phyloP scores from a whole-genome alignment of 1,140 invertebrate genomes.

The Idris sp. region DNA sequence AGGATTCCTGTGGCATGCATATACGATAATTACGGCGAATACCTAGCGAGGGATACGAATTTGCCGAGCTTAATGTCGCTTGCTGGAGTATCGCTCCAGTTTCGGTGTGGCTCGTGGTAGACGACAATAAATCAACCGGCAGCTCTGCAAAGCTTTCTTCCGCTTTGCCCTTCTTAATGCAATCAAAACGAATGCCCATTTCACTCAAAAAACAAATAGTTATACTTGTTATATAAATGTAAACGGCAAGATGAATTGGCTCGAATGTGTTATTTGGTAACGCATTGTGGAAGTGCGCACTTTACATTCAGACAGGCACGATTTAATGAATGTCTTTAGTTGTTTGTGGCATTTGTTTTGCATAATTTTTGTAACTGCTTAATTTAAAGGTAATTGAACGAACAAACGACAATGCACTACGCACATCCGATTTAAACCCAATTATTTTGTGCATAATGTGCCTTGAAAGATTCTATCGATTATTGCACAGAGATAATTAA shows the following conservation, averaged over 20 bases:
- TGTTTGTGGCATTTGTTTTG: no score
- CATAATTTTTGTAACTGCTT: no score
- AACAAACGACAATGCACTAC: neutral
- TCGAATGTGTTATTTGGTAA: slow-evolving; percentile 16
- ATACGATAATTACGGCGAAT: slow-evolving; percentile 59
- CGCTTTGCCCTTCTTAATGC: slow-evolving; percentile 52
- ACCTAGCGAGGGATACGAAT: slow-evolving; percentile 53
- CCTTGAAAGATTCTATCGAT: slow-evolving; percentile 15
- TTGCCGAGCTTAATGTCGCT: slow-evolving; percentile 55
- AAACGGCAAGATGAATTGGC: slow-evolving; percentile 27
- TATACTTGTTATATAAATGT: slow-evolving; percentile 13
- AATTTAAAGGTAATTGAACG: neutral
- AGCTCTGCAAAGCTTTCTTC: slow-evolving; percentile 35
- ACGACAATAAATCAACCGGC: slow-evolving; percentile 47
- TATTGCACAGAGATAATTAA: slow-evolving; percentile 28
- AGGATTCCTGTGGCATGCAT: slow-evolving; percentile 57
- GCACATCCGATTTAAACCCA: slow-evolving; percentile 7
- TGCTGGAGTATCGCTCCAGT: slow-evolving; percentile 54
- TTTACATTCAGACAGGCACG: slow-evolving; percentile 14
- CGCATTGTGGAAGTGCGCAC: slow-evolving; percentile 9
- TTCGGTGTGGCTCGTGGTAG: slow-evolving; percentile 37
- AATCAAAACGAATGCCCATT: slow-evolving; percentile 57
- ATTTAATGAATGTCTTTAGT: slow-evolving; percentile 6
- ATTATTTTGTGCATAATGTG: slow-evolving; percentile 13
- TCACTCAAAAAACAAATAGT: slow-evolving; percentile 35